Base-by-base conservation (phyloP, 2,888 invertebrate genomes). In the Cistogaster globosa region DNA sequence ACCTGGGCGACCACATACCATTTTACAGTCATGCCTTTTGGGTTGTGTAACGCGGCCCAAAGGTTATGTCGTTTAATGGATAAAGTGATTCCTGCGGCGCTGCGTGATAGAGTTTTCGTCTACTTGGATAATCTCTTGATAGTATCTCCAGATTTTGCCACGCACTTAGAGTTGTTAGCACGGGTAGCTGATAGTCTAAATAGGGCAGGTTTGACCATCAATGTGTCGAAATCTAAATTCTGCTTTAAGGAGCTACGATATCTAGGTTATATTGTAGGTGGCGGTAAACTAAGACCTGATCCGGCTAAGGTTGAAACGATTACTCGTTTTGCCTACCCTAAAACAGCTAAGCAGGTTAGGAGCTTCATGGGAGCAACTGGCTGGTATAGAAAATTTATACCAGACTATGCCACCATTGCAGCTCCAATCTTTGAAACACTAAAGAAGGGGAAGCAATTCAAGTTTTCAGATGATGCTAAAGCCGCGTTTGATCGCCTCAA, bases 181-280 rank as follows among this genome's bases (percentile, higher is more conserved):
- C 32, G 32, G 32, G 8, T 32, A 32, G 32, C 32, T 6, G 8
- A 32, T 7, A 32, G 32, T 32, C 32, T 32, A 8, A 32, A 7
- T 7, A 8, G 8, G 8, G 8, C 32, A 32, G 32, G 32, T 32
- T 32, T 32, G 32, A 32, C 32, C 8, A 32, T 32, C 32, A 32
- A 32, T 32, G 32, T 32, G 8, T 5, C 32, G 8, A 32, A 32
- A 32, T 32, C 32, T 5, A 32, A 32, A 32, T 8, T 8, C 32
- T 32, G 32, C 8, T 32, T 32, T 8, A 32, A 32, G 32, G 32
- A 32, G 32, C 6, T 32, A 8, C 51, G 18, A 11, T 69, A 78
- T 45, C 16, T 78, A 14, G 63, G 62, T 0, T 78, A 55, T 14
- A 78, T 77, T n/a, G 67, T 77, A 26, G 58, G 58, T 16, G 36